phyloP scores from a whole-genome alignment of 2,888 invertebrate species.

The Sphaeridia pumilis region DNA sequence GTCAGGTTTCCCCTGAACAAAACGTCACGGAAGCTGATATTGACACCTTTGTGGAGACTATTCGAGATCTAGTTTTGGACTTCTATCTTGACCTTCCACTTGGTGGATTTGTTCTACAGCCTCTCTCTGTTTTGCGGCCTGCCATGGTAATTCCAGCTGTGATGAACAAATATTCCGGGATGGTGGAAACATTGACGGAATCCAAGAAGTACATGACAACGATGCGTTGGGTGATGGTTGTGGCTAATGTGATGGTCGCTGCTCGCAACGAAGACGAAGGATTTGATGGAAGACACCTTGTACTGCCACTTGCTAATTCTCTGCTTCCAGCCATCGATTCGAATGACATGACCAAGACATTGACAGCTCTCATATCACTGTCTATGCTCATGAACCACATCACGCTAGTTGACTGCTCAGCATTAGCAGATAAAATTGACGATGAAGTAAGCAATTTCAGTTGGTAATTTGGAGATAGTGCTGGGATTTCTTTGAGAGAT shows the following conservation, averaged over 20 bases:
- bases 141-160: conserved; percentile 70
- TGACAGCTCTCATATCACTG: conserved; percentile 66
- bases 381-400: conserved; percentile 63
- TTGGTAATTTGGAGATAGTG: neutral
- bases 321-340: conserved; percentile 68
- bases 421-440: conserved; percentile 52
- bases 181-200: conserved; percentile 70
- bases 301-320: conserved; percentile 66
- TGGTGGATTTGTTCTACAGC: conserved; percentile 45
- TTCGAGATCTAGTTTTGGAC: conserved; percentile 30
- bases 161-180: conserved; percentile 49
- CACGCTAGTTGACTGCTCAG: conserved; percentile 73
- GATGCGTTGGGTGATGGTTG: conserved; percentile 56
- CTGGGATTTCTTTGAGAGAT: neutral
- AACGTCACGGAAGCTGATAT: conserved; percentile 68
- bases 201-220: conserved; percentile 69
- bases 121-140: conserved; percentile 66
- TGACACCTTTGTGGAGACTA: conserved; percentile 58
- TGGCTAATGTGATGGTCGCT: conserved; percentile 53
- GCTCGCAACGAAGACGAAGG: conserved; percentile 39
- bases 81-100: conserved; percentile 32
- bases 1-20: conserved; percentile 53
- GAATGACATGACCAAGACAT: conserved; percentile 46
- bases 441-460: conserved; percentile 47
- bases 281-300: conserved; percentile 63